Evolutionary conservation across 1,140 invertebrate species (phyloP).

Genomic region (Nebria ingens): DNA sequence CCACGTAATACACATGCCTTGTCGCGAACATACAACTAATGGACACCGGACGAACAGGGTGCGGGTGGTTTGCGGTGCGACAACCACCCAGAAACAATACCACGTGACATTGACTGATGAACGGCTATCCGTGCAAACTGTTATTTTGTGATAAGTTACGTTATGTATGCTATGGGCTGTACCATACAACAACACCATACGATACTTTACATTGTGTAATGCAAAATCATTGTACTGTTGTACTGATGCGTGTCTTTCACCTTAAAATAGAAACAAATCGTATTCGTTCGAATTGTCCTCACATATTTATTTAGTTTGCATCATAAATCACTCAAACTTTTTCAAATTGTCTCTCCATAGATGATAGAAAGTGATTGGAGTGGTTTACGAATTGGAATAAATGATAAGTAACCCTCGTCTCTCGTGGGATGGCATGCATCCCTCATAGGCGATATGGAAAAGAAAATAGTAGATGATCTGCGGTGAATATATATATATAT

Average conservation of each 20-base stretch:
- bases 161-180: neutral
- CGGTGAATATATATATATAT: too few relatives aligned
- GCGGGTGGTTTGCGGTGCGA: neutral
- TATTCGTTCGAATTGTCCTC: neutral
- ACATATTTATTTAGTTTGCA: neutral
- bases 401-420: neutral
- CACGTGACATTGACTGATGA: neutral
- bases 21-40: neutral
- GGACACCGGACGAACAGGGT: neutral
- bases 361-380: conserved; percentile 4
- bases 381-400: neutral
- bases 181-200: neutral
- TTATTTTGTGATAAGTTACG: too few relatives aligned
- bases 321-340: conserved; percentile 3
- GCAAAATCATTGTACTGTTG: too few relatives aligned
- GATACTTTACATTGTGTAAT: too few relatives aligned
- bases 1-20: too few relatives aligned
- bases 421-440: neutral
- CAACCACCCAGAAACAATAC: neutral
- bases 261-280: neutral
- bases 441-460: neutral
- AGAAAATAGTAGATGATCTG: too few relatives aligned
- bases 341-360: neutral
- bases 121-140: neutral
- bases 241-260: too few relatives aligned